Evolutionary conservation across 2,797 vertebrate species (phyloP).

Genomic region (Typhlichthys eigenmanni): DNA sequence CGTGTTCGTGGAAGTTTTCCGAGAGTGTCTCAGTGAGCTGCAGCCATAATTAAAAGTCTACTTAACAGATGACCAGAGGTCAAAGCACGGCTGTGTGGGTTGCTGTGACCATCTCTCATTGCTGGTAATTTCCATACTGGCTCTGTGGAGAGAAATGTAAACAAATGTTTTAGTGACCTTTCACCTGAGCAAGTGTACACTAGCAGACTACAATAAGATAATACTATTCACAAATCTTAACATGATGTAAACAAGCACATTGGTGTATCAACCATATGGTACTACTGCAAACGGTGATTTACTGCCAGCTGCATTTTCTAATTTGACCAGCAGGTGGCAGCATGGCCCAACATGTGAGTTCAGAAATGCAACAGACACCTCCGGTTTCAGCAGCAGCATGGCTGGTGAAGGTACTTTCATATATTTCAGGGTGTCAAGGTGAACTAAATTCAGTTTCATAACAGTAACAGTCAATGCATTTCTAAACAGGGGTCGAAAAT

Average conservation of each 20-base stretch:
- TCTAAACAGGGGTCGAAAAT: conserved; percentile 79
- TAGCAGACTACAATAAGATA: conserved; percentile 14
- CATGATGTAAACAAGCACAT: conserved; percentile 55
- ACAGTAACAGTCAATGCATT: conserved; percentile 58
- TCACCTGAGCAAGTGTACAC: conserved; percentile 13
- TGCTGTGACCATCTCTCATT: conserved; percentile 85
- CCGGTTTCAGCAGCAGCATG: conserved; percentile 57
- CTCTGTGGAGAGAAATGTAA: conserved; percentile 79
- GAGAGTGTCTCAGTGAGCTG: conserved; percentile 66
- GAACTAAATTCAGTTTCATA: conserved; percentile 48
- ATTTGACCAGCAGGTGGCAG: conserved; percentile 80
- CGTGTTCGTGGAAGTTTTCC: conserved; percentile 48
- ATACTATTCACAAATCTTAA: conserved; percentile 38
- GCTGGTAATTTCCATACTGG: conserved; percentile 99
- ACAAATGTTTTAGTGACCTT: conserved; percentile 52
- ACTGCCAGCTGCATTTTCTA: conserved; percentile 54
- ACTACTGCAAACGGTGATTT: conserved; percentile 57
- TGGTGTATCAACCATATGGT: conserved; percentile 49
- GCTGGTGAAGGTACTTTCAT: conserved; percentile 48
- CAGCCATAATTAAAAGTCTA: conserved; percentile 74
- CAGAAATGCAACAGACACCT: conserved; percentile 40
- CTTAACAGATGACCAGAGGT: conserved; percentile 64
- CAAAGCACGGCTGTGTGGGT: conserved; percentile 66
- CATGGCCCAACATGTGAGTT: conserved; percentile 63
- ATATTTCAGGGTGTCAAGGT: conserved; percentile 38